phyloP scores from a whole-genome alignment of 2,797 vertebrate genomes.

The Poeciliopsis turneri region DNA sequence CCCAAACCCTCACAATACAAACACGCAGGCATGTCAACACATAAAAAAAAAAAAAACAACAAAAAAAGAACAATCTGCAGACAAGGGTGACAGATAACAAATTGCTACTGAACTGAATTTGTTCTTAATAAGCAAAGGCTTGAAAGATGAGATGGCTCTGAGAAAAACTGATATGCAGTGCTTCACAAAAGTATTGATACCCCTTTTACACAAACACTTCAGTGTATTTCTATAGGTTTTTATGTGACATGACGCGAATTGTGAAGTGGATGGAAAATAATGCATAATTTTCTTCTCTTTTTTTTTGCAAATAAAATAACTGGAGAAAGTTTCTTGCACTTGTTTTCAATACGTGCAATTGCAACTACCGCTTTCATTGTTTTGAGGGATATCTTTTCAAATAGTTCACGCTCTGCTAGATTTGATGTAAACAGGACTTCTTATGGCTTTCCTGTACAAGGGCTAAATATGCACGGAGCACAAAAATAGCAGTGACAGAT shows the following conservation, averaged over 20 bases:
- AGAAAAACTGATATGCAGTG: not conserved
- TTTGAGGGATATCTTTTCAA: not conserved
- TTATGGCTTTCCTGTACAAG: not conserved
- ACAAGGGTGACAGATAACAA: conserved; percentile 6
- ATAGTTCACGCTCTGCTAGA: not conserved
- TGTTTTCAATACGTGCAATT: not conserved
- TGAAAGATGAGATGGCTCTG: not conserved
- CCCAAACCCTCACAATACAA: conserved; percentile 26
- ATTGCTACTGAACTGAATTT: conserved; percentile 32
- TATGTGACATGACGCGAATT: not conserved
- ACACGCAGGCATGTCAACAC: conserved; percentile 14
- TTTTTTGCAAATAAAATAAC: not conserved
- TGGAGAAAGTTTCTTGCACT: not conserved
- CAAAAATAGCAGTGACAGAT: not conserved
- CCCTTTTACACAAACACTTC: not conserved
- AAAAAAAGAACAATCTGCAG: conserved; percentile 27
- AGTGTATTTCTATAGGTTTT: not conserved
- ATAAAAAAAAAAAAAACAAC: not conserved
- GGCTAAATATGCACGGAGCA: not conserved
- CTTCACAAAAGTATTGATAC: not conserved
- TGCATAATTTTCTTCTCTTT: not conserved
- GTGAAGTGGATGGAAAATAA: not conserved
- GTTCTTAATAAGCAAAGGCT: conserved; percentile 28
- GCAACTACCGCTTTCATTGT: not conserved
- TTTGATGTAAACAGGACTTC: not conserved